Evolutionary conservation across 2,797 vertebrate genomes (phyloP).

Genomic region (Micropoecilia bifurca): DNA sequence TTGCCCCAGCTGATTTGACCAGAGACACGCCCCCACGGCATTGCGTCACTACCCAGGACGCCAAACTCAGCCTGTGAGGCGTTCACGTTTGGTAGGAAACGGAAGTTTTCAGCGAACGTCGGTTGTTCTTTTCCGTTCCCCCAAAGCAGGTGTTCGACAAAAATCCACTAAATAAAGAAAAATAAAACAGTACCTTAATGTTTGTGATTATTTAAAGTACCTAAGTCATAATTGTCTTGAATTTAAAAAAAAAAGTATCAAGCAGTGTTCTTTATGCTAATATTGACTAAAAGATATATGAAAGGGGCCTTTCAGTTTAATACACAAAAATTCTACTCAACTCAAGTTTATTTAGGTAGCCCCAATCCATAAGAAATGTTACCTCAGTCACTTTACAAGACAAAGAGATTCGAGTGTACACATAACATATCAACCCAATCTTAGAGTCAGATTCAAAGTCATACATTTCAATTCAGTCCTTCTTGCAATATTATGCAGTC

Average conservation of each 20-base stretch:
- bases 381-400: neutral
- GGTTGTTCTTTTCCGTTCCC: neutral
- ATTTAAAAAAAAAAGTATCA: neutral
- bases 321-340: neutral
- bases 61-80: constrained; percentile 43
- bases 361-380: neutral
- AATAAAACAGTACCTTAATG: neutral
- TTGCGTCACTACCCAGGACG: constrained; percentile 67
- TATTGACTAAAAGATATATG: neutral
- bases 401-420: neutral
- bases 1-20: constrained; percentile 81
- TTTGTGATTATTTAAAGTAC: neutral
- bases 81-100: constrained; percentile 39
- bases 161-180: neutral
- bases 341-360: neutral
- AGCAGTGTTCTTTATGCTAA: neutral
- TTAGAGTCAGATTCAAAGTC: neutral
- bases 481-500: neutral
- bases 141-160: fast-evolving
- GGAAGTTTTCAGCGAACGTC: fast-evolving
- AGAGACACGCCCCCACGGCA: constrained; percentile 68
- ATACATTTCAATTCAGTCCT: neutral
- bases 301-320: neutral
- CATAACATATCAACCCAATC: neutral
- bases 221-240: neutral